A percentile compares a stretch with the other conserved stretches of the same genome.
Evolutionary conservation across 2,888 invertebrate genomes (phyloP).

Genomic region (Thalpophila matura): DNA sequence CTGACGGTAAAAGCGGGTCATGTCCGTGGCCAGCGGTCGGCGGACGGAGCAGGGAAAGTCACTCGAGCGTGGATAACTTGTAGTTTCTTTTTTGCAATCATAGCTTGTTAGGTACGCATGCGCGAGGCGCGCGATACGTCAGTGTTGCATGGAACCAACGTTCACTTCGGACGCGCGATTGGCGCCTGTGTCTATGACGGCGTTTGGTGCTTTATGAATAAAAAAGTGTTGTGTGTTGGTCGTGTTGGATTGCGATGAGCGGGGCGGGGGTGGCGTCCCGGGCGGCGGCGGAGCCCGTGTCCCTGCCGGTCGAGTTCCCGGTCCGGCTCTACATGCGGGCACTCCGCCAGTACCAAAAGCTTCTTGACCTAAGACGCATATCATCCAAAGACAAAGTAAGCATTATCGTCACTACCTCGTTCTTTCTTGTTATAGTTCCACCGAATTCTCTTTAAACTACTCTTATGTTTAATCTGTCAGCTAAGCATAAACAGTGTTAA

Average conservation of each 20-base stretch:
- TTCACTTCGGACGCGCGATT: slow-evolving; percentile 89
- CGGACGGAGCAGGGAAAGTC: slow-evolving; percentile 83
- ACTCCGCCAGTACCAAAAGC: slow-evolving; percentile 92
- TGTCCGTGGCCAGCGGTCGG: slow-evolving; percentile 73
- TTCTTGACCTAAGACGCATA: slow-evolving; percentile 90
- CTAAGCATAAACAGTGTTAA: background rate
- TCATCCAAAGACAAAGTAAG: slow-evolving; percentile 90
- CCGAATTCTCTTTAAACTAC: background rate
- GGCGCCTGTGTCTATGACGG: slow-evolving; percentile 77
- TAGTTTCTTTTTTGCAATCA: slow-evolving; percentile 86
- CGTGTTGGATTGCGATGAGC: slow-evolving; percentile 78
- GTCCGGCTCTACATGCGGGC: slow-evolving; percentile 91
- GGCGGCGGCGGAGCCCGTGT: slow-evolving; percentile 71
- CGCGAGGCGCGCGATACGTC: slow-evolving; percentile 81
- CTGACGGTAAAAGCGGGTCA: slow-evolving; percentile 85
- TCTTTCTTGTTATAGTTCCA: slow-evolving; percentile 10
- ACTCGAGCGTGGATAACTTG: slow-evolving; percentile 75
- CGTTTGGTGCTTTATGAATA: slow-evolving; percentile 78
- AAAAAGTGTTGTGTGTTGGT: slow-evolving; percentile 73
- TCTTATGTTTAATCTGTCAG: slow-evolving; percentile 2
- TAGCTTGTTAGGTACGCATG: slow-evolving; percentile 81
- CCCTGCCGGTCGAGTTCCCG: slow-evolving; percentile 80
- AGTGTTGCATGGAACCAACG: slow-evolving; percentile 87
- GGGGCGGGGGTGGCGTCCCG: slow-evolving; percentile 85
- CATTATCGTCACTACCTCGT: slow-evolving; percentile 53